These are phyloP conservation scores for Nemotelus pantherinus DNA, from an alignment of 2,888 invertebrate genomes.

Conservation along the genomic window DNA sequence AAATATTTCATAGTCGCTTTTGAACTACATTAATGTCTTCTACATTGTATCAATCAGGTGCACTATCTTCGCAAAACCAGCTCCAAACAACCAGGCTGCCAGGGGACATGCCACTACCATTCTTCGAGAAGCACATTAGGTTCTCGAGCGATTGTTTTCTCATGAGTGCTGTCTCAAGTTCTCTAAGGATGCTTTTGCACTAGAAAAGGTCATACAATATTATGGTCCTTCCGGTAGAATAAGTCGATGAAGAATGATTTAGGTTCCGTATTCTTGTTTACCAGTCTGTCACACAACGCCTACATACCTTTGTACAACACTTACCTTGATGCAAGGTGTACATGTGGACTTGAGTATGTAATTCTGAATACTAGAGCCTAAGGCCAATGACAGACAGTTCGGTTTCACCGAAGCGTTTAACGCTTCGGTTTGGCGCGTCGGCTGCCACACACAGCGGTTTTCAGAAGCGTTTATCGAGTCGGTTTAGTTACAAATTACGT, in stretches of 20 bases:
- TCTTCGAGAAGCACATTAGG: not conserved
- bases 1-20: not conserved
- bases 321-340: too few relatives aligned
- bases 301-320: too few relatives aligned
- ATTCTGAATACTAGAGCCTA: too few relatives aligned
- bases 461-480: too few relatives aligned
- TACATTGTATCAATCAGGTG: not conserved
- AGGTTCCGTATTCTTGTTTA: not conserved
- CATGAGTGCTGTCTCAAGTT: not conserved
- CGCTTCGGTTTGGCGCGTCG: too few relatives aligned
- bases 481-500: too few relatives aligned
- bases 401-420: too few relatives aligned
- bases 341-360: too few relatives aligned
- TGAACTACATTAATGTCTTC: not conserved
- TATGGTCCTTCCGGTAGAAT: not conserved
- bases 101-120: not conserved
- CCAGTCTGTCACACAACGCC: not conserved
- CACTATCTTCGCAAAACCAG: too few relatives aligned
- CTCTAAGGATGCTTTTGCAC: not conserved
- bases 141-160: not conserved
- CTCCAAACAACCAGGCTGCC: not conserved
- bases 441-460: too few relatives aligned
- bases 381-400: too few relatives aligned
- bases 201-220: not conserved
- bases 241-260: not conserved